Base-by-base conservation (phyloP, 1,140 invertebrate species). In the Atta texana region DNA sequence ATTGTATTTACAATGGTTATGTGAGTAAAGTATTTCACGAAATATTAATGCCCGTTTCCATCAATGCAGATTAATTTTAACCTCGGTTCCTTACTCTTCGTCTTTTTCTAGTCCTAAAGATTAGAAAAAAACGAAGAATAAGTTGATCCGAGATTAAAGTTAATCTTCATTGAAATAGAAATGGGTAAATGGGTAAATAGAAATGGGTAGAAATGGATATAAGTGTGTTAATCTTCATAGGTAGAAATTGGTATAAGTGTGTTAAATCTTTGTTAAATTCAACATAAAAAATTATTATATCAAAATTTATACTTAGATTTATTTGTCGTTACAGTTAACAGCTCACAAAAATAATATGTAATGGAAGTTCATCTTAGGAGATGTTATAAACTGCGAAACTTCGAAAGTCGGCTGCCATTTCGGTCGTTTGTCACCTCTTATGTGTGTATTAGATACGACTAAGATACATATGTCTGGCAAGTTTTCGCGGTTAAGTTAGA, bases 391-490 rank as follows among this genome's bases (percentile, higher is more conserved):
- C 69, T 61, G 69, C 55, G 69, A 84, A 75, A 84, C 55, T 84
- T 84, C 39, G 39, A 84, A 84, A 28, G 69, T 74, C 55, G 55
- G n/a, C 53, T 84, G 69, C 74, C 69, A 75, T 74, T 49, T 63
- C 14, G 68, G 7, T 84, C 69, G 69, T 75, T 84, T 49, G 55
- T 82, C 68, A 74, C 18, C 18, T 57, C 44, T 74, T 31, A 21
- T n/a, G 14, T 31, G 24, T 39, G 28, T 61, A 51, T n/a, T 24
- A 63, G 55, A 34, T n/a, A n/a, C 80, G 55, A 75, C 51, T 61
- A 84, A 84, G 69, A 75, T 75, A 61, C 28, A 84, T 75, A 55
- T 51, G 69, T 82, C 69, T 82, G 55, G 53, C 55, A 84, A 75
- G 24, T 84, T 84, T 24, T 84, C 80, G 39, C 34, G 39, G 66